These are phyloP conservation scores for Leptoclinus maculatus DNA, from an alignment of 2,797 vertebrate species.

Conservation along the genomic window DNA sequence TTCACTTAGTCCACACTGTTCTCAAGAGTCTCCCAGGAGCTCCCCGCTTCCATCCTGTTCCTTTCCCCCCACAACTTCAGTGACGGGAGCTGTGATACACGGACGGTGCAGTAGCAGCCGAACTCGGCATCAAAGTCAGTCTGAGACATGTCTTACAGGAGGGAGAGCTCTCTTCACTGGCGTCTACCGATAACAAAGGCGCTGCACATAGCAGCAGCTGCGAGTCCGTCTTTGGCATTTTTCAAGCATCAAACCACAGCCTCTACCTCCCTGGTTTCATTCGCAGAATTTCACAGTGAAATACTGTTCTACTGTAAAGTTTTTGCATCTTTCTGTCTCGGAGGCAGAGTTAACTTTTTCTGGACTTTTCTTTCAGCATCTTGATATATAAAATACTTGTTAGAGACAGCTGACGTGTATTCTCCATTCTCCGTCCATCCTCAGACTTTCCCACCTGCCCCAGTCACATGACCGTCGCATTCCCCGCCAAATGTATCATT, in stretches of 20 bases:
- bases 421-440: neutral
- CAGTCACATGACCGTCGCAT: neutral
- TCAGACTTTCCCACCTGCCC: neutral
- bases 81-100: slow-evolving; percentile 35
- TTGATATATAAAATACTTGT: slow-evolving; percentile 21
- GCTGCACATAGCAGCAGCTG: slow-evolving; percentile 1
- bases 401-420: neutral
- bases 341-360: slow-evolving; percentile 50
- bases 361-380: slow-evolving; percentile 33
- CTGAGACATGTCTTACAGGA: slow-evolving; percentile 45
- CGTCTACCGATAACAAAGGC: slow-evolving; percentile 46
- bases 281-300: slow-evolving; percentile 28
- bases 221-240: slow-evolving; percentile 41
- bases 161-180: slow-evolving; percentile 43
- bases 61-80: slow-evolving; percentile 31
- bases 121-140: slow-evolving; percentile 53
- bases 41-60: slow-evolving; percentile 20
- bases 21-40: slow-evolving; percentile 46
- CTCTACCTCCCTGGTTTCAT: slow-evolving; percentile 23
- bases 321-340: slow-evolving; percentile 24
- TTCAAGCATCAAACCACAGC: slow-evolving; percentile 43
- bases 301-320: slow-evolving; percentile 40
- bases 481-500: neutral
- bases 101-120: slow-evolving; percentile 33
- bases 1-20: slow-evolving; percentile 56